Conservation (phyloP, 1,140 invertebrate species). For the Babylonia areolata region DNA sequence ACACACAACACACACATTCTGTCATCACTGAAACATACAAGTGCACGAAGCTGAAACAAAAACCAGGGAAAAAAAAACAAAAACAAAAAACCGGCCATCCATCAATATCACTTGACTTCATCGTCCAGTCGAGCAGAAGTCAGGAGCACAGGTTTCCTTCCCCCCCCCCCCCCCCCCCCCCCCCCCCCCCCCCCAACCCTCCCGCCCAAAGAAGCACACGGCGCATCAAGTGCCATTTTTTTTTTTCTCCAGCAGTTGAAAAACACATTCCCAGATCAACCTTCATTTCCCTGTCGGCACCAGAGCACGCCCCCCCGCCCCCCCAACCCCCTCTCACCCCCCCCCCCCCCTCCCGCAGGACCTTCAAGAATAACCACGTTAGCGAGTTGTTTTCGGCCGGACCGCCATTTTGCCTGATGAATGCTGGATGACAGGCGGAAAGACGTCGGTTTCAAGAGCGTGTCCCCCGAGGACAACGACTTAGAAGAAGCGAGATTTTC, state of each 20-base stretch:
- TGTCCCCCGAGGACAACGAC: slow-evolving; percentile 1
- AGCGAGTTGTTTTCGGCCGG: slow-evolving; percentile 5
- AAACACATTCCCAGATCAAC: no score
- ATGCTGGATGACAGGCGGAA: slow-evolving; percentile 16
- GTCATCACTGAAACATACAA: neutral
- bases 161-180: no score
- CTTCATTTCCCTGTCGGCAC: no score
- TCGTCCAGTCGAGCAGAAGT: neutral
- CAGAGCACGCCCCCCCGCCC: no score
- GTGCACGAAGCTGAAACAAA: neutral
- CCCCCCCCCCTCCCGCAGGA: neutral
- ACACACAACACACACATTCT: neutral
- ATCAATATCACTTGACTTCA: neutral
- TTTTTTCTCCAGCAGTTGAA: no score
- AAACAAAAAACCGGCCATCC: neutral
- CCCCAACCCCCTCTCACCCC: no score
- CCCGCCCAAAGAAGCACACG: no score
- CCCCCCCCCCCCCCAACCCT: no score
- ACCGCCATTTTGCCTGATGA: slow-evolving; percentile 22
- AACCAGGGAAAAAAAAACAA: neutral
- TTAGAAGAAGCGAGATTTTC: neutral
- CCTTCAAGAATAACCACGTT: neutral
- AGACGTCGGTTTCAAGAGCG: neutral
- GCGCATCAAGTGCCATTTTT: no score
- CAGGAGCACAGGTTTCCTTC: neutral